Conservation (phyloP, 2,797 vertebrate genomes). For the Onychomys leucogaster region DNA sequence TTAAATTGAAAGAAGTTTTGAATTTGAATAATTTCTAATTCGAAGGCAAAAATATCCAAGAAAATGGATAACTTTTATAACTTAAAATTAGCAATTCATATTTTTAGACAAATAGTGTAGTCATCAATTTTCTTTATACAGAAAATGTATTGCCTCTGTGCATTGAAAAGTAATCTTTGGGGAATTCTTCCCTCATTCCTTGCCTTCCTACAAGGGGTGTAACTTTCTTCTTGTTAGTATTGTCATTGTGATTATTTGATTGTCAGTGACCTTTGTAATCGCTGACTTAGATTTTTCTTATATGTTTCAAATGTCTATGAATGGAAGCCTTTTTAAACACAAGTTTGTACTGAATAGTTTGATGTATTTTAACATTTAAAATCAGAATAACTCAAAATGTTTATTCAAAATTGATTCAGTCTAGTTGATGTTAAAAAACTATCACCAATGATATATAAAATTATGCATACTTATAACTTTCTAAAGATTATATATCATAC, state of each 20-base stretch:
- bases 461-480: slow-evolving; percentile 11
- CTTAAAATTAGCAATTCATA: slow-evolving; percentile 63
- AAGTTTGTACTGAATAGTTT: slow-evolving; percentile 26
- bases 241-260: background rate
- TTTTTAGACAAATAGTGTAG: slow-evolving; percentile 45
- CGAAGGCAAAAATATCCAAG: background rate
- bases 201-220: background rate
- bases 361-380: background rate
- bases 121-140: slow-evolving; percentile 44
- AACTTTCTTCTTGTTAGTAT: background rate
- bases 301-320: background rate
- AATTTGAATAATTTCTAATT: slow-evolving; percentile 61
- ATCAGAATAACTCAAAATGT: background rate
- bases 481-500: slow-evolving; percentile 50
- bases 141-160: background rate
- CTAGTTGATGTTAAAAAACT: background rate
- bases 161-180: background rate
- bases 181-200: background rate
- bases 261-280: background rate
- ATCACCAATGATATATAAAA: slow-evolving; percentile 36
- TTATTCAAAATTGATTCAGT: background rate
- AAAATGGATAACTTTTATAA: slow-evolving; percentile 29
- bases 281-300: background rate
- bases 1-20: slow-evolving; percentile 27
- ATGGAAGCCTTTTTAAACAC: background rate